Conservation (phyloP, 2,797 vertebrate species). For the Anas georgica region DNA sequence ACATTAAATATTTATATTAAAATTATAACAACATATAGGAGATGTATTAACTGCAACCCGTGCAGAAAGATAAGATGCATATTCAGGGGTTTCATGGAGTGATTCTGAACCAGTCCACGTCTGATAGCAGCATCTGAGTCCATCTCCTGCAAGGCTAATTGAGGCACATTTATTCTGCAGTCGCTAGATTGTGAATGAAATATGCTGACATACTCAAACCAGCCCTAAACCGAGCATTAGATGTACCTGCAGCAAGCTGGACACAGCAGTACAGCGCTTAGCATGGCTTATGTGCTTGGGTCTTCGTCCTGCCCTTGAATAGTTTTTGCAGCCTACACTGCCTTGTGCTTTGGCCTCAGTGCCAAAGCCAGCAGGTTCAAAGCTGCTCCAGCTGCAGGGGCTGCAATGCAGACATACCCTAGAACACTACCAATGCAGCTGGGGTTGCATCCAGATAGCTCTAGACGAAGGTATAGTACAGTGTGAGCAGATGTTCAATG, state of each 20-base stretch:
- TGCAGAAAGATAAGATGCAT: background rate
- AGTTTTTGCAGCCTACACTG: background rate
- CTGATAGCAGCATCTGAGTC: background rate
- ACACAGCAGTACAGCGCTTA: background rate
- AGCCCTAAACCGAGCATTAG: background rate
- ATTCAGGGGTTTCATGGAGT: background rate
- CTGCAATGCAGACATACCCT: background rate
- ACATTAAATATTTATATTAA: background rate
- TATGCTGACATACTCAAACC: background rate
- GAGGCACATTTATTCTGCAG: background rate
- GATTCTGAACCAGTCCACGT: background rate
- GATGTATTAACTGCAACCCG: background rate
- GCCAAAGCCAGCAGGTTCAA: background rate
- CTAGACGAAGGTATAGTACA: background rate
- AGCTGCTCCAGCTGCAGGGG: background rate
- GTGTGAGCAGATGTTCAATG: background rate
- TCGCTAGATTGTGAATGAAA: background rate
- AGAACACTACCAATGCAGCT: background rate
- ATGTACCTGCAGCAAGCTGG: background rate
- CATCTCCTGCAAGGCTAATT: background rate
- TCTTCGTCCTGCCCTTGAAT: background rate
- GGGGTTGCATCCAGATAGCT: background rate
- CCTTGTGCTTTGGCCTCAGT: fast-evolving
- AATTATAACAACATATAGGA: background rate
- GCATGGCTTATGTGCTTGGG: background rate